Evolutionary conservation across 2,888 invertebrate species (phyloP).

Genomic region (Drosophila fulvimacula): DNA sequence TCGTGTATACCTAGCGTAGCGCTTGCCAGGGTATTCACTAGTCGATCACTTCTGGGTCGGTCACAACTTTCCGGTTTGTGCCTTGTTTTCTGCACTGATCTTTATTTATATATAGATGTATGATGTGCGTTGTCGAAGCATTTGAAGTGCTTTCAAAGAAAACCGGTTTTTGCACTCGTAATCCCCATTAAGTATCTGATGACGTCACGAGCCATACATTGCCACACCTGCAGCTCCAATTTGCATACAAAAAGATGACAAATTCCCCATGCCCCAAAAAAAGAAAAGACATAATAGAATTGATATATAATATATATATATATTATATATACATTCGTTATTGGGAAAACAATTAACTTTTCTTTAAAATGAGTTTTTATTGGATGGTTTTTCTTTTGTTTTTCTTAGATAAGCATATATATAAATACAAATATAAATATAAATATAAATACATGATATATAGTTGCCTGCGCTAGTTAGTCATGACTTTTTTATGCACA

Average conservation of each 20-base stretch:
- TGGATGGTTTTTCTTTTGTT: slow-evolving; percentile 19
- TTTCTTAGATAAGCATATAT: slow-evolving; percentile 27
- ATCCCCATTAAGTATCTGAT: slow-evolving; percentile 30
- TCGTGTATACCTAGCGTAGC: background rate
- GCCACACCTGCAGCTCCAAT: slow-evolving; percentile 55
- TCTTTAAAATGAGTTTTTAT: slow-evolving; percentile 20
- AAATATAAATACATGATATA: slow-evolving; percentile 35
- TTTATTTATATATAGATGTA: slow-evolving; percentile 47
- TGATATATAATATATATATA: background rate
- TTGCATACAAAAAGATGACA: slow-evolving; percentile 50
- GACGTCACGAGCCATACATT: slow-evolving; percentile 42
- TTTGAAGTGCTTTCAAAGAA: slow-evolving; percentile 37
- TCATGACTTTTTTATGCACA: slow-evolving; percentile 33
- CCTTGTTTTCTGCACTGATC: slow-evolving; percentile 32
- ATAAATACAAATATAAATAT: slow-evolving; percentile 25
- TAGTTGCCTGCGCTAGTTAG: slow-evolving; percentile 47
- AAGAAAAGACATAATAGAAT: background rate
- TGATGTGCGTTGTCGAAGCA: slow-evolving; percentile 36
- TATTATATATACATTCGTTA: background rate
- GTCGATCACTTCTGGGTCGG: background rate
- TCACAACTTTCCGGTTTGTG: background rate
- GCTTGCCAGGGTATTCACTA: slow-evolving; percentile 15
- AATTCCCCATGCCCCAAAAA: slow-evolving; percentile 11
- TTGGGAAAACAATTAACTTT: background rate
- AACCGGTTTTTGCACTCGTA: slow-evolving; percentile 46